Evolutionary conservation across 2,797 vertebrate genomes (phyloP), one percentile per base, ranked within the genome.

Genomic region (Helarctos malayanus): DNA sequence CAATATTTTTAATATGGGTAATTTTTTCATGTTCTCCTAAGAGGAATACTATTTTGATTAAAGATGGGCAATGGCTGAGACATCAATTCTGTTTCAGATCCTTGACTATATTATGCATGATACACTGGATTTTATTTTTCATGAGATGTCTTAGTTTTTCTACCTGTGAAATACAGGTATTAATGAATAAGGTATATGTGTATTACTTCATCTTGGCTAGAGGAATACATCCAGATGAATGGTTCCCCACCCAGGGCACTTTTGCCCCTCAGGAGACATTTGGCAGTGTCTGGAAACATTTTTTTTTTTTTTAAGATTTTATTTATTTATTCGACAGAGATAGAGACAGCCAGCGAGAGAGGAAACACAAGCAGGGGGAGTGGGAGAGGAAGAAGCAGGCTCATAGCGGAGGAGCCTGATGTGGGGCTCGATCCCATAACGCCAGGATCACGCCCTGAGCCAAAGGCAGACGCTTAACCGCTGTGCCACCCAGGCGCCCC

Each of bases 131-230:
- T 89, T 90, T 18, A n/a, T 59, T 79, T 90, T 89, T 85, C 41
- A 79, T 81, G 35, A 88, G 92, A 56, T 86, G 54, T 54, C 54
- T 92, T 92, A 15, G 16, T 79, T 93, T 95, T 87, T 41, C 52
- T 69, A 61, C 75, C 54, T 87, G 21, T 45, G 76, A 86, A 75
- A 83, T 78, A 63, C 65, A 76, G 32, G 19, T 56, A 35, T 13
- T 76, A 38, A 81, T 73, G 56, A 89, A 82, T 88, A 89, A 86
- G 35, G 29, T 15, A 89, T 68, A 38, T 84, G 7, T 65, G 3
- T 52, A 18, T 85, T 87, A 65, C 78, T 93, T 97, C 49, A 59
- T 65, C 35, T 61, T 52, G n/a, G n/a, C 49, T 54, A 75, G 38
- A 90, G 45, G 63, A 96, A 54, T 38, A 41, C 25, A 14, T 56